Evolutionary conservation across 2,888 invertebrate species (phyloP), one percentile per base, ranked within the genome.

Genomic region (Mythimna ferrago): DNA sequence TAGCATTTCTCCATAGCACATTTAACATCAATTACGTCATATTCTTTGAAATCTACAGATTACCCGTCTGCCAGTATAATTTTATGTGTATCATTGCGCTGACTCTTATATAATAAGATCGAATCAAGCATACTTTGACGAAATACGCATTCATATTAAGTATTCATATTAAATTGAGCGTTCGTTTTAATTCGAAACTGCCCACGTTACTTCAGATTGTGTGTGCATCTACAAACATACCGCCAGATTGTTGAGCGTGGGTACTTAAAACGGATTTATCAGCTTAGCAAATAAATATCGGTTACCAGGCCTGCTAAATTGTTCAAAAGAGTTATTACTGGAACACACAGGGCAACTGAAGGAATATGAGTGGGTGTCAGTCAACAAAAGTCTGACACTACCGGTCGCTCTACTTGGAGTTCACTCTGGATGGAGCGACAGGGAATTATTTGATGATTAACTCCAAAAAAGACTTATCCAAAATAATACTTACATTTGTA

Each of bases 61-160:
- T 71, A 75, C 65, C 68, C 74, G 75, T 77, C 66, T 71, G 54
- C 64, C 41, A 54, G 73, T 70, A 71, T 75, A 81, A 69, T 80
- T 80, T 81, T 80, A 87, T 87, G 67, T 81, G 72, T 79, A 84
- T 81, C 83, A 83, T 82, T 87, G 78, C 77, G 70, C 71, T 84
- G 76, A 78, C 76, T 53, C 65, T 88, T 83, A 77, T 66, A 70
- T 74, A 84, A 70, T 74, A 84, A 84, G 62, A 19, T 53, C 61
- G 54, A 54, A 75, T 74, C 71, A 75, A 71, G 66, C 66, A 68
- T 70, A 76, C 41, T 76, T 83, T 78, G 78, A 77, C 44, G 75
- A 82, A 80, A 85, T 63, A 65, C 61, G 66, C 63, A 68, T 74
- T 75, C 35, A 78, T 75, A 73, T 60, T 62, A 73, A 72, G 51